Conservation (phyloP, 2,888 invertebrate genomes). For the Tetheella fluctuosa region DNA sequence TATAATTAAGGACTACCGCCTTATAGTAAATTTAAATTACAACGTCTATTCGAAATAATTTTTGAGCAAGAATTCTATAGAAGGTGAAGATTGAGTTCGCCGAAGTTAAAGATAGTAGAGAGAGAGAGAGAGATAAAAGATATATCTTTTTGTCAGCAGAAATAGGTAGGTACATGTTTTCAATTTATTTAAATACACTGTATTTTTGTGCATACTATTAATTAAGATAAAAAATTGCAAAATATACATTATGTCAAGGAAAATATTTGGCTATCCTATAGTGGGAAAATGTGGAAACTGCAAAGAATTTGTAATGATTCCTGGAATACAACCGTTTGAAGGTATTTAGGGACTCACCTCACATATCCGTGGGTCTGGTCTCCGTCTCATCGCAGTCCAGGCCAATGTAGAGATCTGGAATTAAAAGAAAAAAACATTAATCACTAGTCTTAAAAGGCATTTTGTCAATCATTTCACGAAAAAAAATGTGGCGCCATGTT, state of each 20-base stretch:
- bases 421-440: conserved; percentile 25
- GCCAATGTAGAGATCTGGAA: conserved; percentile 59
- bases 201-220: no score
- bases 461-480: background rate
- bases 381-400: conserved; percentile 48
- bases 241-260: background rate
- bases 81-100: background rate
- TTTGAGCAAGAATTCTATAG: background rate
- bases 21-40: conserved; percentile 9
- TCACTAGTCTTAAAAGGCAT: no score
- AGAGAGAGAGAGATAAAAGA: background rate
- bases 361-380: conserved; percentile 54
- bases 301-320: background rate
- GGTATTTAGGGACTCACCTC: conserved; percentile 47
- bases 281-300: background rate
- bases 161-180: no score
- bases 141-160: no score
- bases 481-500: no score
- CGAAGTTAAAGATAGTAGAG: background rate
- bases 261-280: background rate
- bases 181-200: no score
- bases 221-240: background rate
- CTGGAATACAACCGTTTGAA: conserved; percentile 7
- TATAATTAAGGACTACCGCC: conserved; percentile 9
- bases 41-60: background rate